phyloP scores from a whole-genome alignment of 2,797 vertebrate species.

The Erithacus rubecula region DNA sequence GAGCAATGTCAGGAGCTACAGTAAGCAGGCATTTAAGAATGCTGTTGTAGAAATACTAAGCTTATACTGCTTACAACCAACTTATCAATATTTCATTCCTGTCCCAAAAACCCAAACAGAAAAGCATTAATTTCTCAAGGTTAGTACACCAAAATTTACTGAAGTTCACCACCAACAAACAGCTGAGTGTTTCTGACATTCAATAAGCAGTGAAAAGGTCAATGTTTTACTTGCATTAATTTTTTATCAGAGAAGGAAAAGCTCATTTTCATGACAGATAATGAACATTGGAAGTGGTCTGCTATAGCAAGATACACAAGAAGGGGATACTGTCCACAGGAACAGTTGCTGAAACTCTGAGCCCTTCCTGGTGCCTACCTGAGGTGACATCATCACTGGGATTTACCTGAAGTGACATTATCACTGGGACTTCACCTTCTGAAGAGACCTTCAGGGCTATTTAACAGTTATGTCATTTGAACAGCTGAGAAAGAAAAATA shows the following conservation, averaged over 20 bases:
- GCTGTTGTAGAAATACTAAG: background rate
- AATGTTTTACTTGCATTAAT: conserved; percentile 5
- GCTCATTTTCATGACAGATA: conserved; percentile 35
- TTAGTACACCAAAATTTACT: background rate
- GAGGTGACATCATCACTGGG: background rate
- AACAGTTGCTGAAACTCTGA: background rate
- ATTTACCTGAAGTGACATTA: background rate
- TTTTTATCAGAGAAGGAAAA: conserved; percentile 51
- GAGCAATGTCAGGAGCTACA: background rate
- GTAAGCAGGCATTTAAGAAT: background rate
- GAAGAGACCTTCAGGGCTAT: background rate
- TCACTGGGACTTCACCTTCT: background rate
- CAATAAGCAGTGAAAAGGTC: conserved; percentile 41
- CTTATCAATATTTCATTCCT: conserved; percentile 25
- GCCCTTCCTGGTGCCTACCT: background rate
- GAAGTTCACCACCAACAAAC: conserved; percentile 12
- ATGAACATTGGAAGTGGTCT: background rate
- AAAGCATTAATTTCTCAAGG: conserved; percentile 29
- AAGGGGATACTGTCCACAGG: background rate
- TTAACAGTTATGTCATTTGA: background rate
- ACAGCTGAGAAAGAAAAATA: background rate
- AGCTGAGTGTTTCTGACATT: conserved; percentile 6
- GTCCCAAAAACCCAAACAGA: conserved; percentile 9
- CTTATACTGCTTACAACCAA: background rate
- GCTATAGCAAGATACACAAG: background rate